Conservation (phyloP, 2,888 invertebrate genomes). For the Branchellion lobata region DNA sequence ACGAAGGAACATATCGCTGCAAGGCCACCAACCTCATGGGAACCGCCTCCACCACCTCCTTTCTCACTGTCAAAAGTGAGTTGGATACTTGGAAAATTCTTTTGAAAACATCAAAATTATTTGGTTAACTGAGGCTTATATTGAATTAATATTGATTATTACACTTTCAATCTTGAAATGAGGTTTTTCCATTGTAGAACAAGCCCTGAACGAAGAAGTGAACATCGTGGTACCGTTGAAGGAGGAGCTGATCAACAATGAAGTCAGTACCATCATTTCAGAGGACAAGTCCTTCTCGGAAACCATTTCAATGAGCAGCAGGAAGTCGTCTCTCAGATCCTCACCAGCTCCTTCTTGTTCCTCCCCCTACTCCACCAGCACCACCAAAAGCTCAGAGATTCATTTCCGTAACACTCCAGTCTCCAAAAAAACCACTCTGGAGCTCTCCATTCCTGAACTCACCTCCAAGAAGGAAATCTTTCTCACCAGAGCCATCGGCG, state of each 20-base stretch:
- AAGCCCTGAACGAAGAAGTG: not conserved
- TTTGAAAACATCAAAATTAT: not conserved
- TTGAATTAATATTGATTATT: not conserved
- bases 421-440: conserved; percentile 49
- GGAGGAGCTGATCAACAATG: not conserved
- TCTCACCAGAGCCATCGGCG: conserved; percentile 49
- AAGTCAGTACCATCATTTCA: not conserved
- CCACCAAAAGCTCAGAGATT: conserved; percentile 38
- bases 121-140: not conserved
- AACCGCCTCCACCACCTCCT: conserved; percentile 85
- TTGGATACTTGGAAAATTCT: not conserved
- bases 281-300: conserved; percentile 22
- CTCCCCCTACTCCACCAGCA: not conserved
- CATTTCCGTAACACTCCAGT: conserved; percentile 38
- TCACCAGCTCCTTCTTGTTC: conserved; percentile 13
- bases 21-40: conserved; percentile 79
- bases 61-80: conserved; percentile 63
- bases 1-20: conserved; percentile 94
- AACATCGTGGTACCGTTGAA: not conserved
- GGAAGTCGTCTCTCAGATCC: not conserved
- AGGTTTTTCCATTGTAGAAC: not conserved
- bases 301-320: conserved; percentile 31
- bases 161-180: no score
- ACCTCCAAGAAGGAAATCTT: conserved; percentile 45
- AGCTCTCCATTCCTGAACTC: conserved; percentile 51